phyloP scores from a whole-genome alignment of 1,140 invertebrate species.

The Helicoverpa zea region DNA sequence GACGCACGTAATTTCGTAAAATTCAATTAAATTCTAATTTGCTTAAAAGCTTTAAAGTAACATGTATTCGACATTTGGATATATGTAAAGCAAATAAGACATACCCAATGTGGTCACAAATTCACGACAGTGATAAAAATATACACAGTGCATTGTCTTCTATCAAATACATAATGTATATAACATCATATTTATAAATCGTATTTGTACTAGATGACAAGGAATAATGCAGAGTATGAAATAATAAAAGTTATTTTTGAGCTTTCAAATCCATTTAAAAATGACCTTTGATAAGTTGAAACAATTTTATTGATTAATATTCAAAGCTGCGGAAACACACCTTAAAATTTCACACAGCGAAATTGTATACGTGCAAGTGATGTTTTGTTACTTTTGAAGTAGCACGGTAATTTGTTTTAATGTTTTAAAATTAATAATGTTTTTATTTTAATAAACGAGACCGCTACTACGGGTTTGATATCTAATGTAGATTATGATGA shows the following conservation, averaged over 20 bases:
- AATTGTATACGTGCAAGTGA: not conserved
- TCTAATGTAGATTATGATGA: conserved; percentile 2
- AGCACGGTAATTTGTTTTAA: conserved; percentile 7
- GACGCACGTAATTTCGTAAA: conserved; percentile 28
- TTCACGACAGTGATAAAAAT: not conserved
- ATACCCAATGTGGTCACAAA: not conserved
- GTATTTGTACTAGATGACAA: not conserved
- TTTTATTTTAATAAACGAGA: not conserved
- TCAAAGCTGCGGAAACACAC: not conserved
- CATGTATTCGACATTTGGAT: conserved; percentile 30
- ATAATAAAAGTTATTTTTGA: no score
- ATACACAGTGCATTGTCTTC: no score
- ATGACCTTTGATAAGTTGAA: not conserved
- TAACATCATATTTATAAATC: not conserved
- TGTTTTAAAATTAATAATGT: not conserved
- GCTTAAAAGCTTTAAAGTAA: conserved; percentile 50
- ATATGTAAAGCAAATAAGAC: conserved; percentile 11
- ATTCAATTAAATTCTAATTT: conserved; percentile 51
- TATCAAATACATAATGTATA: not conserved
- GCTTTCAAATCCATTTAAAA: no score
- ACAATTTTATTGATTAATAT: not conserved
- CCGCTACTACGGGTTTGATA: not conserved
- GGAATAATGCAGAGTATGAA: no score
- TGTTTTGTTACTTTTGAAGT: conserved; percentile 4
- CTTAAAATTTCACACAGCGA: conserved; percentile 7